Conservation (phyloP, 2,888 invertebrate species). For the Gari tellinella region DNA sequence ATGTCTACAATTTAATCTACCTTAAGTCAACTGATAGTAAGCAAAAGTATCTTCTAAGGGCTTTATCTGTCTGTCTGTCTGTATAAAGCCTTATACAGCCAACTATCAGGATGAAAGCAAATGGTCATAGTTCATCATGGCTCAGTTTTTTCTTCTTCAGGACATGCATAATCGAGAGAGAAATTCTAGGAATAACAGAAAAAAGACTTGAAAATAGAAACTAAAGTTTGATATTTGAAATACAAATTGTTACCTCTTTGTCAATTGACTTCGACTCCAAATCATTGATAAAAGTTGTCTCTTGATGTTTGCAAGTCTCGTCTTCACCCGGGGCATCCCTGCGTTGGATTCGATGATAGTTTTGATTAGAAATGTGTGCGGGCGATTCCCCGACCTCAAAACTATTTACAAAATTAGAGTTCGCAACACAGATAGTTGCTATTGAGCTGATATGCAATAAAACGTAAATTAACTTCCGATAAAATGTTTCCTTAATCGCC, state of each 20-base stretch:
- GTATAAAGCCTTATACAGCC: no score
- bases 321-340: conserved; percentile 24
- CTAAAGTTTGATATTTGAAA: neutral
- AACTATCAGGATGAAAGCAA: no score
- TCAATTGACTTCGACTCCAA: conserved; percentile 1
- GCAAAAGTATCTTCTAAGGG: no score
- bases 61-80: no score
- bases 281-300: neutral
- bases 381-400: neutral
- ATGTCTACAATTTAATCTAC: no score
- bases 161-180: no score
- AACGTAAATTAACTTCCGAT: conserved; percentile 2
- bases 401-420: neutral
- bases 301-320: conserved; percentile 9
- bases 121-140: no score
- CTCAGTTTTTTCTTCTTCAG: no score
- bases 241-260: conserved; percentile 4
- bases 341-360: conserved; percentile 11
- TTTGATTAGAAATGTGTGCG: neutral
- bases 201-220: no score
- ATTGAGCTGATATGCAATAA: neutral
- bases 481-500: conserved; percentile 41
- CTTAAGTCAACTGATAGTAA: no score
- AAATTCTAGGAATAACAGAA: no score
- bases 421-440: neutral